phyloP scores from a whole-genome alignment of 2,797 vertebrate species.

The Cetoscarus ocellatus region DNA sequence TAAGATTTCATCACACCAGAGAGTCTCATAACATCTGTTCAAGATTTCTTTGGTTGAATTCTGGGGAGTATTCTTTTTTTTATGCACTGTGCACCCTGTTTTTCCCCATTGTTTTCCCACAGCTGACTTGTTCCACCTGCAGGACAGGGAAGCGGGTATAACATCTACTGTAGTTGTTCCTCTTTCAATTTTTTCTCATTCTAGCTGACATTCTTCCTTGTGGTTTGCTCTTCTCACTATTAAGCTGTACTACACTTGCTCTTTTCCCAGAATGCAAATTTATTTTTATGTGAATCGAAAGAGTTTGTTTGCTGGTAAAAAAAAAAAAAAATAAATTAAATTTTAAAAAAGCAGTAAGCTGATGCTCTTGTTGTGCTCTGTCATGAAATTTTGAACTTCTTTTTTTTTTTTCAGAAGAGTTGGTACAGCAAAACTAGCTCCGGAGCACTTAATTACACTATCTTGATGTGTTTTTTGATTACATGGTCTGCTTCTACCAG shows the following conservation, averaged over 20 bases:
- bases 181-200: slow-evolving; percentile 35
- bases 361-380: slow-evolving; percentile 39
- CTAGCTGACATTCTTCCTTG: slow-evolving; percentile 49
- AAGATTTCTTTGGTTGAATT: slow-evolving; percentile 22
- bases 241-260: slow-evolving; percentile 35
- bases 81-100: slow-evolving; percentile 20
- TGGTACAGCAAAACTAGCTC: slow-evolving; percentile 40
- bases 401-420: slow-evolving; percentile 55
- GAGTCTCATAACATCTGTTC: slow-evolving; percentile 4
- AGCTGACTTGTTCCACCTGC: slow-evolving; percentile 50
- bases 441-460: slow-evolving; percentile 12
- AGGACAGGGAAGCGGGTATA: slow-evolving; percentile 24
- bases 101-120: slow-evolving; percentile 27
- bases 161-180: background rate
- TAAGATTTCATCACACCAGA: slow-evolving; percentile 29
- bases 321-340: too few species aligned
- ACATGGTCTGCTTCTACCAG: slow-evolving; percentile 44
- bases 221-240: slow-evolving; percentile 36
- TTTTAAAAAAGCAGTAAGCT: background rate
- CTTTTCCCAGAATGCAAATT: slow-evolving; percentile 52
- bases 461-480: slow-evolving; percentile 26
- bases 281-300: slow-evolving; percentile 41
- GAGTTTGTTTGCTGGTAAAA: background rate
- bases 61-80: slow-evolving; percentile 14
- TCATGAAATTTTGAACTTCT: slow-evolving; percentile 63